These are phyloP conservation scores for Hirtodrosophila histrioides DNA, from an alignment of 2,888 invertebrate genomes.

Conservation along the genomic window DNA sequence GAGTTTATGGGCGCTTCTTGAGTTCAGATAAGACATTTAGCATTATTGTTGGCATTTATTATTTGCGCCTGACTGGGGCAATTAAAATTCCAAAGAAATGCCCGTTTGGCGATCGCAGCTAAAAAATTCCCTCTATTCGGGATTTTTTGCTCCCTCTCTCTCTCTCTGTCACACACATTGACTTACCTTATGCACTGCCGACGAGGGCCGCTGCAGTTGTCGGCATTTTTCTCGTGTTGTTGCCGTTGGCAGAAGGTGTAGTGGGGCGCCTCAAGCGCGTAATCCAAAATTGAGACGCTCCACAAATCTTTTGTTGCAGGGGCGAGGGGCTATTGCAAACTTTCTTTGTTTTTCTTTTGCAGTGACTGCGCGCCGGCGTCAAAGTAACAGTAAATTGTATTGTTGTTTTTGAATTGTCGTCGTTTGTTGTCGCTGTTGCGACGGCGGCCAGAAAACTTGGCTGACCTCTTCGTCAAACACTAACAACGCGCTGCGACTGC, in stretches of 20 bases:
- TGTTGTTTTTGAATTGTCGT: slow-evolving; percentile 47
- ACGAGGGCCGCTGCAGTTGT: slow-evolving; percentile 59
- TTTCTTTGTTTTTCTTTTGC: slow-evolving; percentile 45
- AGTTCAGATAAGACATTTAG: slow-evolving; percentile 59
- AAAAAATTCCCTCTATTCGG: slow-evolving; percentile 25
- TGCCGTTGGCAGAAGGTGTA: slow-evolving; percentile 21
- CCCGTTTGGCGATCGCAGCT: slow-evolving; percentile 3
- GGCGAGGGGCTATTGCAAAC: slow-evolving; percentile 14
- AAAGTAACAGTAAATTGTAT: slow-evolving; percentile 59
- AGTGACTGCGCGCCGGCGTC: slow-evolving; percentile 33
- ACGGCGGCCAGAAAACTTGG: slow-evolving; percentile 41
- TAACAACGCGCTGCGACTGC: slow-evolving; percentile 72
- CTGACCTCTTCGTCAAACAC: slow-evolving; percentile 72
- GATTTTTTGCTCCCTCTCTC: slow-evolving; percentile 4
- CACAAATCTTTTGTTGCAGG: slow-evolving; percentile 20
- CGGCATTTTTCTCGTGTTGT: slow-evolving; percentile 56
- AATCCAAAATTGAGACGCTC: slow-evolving; percentile 50
- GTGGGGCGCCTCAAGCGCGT: slow-evolving; percentile 42
- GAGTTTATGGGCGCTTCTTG: slow-evolving; percentile 55
- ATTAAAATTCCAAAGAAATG: slow-evolving; percentile 75
- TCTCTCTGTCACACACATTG: neutral
- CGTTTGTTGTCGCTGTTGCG: slow-evolving; percentile 39
- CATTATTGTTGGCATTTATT: slow-evolving; percentile 43
- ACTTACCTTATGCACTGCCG: slow-evolving; percentile 75
- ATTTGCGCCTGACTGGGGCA: slow-evolving; percentile 26